Evolutionary conservation across 1,140 invertebrate genomes (phyloP).

Genomic region (Drosophila burlai): DNA sequence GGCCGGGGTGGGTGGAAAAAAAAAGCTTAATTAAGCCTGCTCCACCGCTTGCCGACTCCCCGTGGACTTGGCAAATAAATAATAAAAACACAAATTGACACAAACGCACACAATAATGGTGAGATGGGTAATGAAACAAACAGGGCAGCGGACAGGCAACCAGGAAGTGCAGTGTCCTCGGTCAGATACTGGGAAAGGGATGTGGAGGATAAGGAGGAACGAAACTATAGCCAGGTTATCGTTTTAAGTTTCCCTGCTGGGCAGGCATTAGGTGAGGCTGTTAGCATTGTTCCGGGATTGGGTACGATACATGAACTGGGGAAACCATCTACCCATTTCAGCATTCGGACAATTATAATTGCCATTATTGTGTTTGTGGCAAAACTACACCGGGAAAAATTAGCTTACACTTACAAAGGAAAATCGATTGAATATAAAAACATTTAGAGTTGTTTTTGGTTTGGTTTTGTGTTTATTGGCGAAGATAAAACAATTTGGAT

Average conservation of each 20-base stretch:
- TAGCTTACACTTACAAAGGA: not conserved
- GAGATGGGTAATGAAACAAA: slow-evolving; percentile 36
- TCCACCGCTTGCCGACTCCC: slow-evolving; percentile 53
- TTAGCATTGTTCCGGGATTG: slow-evolving; percentile 44
- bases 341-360: slow-evolving; percentile 73
- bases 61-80: slow-evolving; percentile 73
- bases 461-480: slow-evolving; percentile 1
- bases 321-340: slow-evolving; percentile 60
- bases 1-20: slow-evolving; percentile 9
- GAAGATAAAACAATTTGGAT: slow-evolving; percentile 1
- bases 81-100: slow-evolving; percentile 81
- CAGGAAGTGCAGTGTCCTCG: slow-evolving; percentile 50
- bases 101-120: slow-evolving; percentile 49
- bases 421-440: not conserved
- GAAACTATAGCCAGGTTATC: slow-evolving; percentile 60
- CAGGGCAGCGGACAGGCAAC: slow-evolving; percentile 32
- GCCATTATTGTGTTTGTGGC: slow-evolving; percentile 29
- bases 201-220: not conserved
- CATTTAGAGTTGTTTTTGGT: not conserved
- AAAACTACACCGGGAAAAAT: slow-evolving; percentile 22
- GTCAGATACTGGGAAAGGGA: not conserved
- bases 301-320: not conserved
- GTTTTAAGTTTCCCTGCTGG: slow-evolving; percentile 26
- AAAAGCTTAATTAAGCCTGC: slow-evolving; percentile 71
- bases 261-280: slow-evolving; percentile 30